phyloP scores from a whole-genome alignment of 1,140 invertebrate species.

The Dendroctonus ponderosae region DNA sequence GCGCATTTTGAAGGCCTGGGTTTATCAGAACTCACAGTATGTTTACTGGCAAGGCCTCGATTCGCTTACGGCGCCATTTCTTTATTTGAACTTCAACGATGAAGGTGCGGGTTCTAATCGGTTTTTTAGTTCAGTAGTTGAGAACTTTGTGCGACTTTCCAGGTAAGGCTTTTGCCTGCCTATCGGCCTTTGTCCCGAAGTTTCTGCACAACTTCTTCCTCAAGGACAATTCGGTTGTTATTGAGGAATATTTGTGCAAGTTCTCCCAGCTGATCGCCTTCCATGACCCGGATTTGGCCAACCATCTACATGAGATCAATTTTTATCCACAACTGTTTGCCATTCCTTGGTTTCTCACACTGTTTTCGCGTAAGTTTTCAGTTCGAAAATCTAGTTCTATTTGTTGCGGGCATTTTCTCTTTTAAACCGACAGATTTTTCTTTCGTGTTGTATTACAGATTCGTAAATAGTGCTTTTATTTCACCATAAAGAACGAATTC shows the following conservation, averaged over 20 bases:
- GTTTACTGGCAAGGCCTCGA: slow-evolving; percentile 99
- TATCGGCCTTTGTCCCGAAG: slow-evolving; percentile 92
- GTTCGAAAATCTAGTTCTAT: background rate
- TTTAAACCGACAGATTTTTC: background rate
- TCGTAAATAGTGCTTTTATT: no score
- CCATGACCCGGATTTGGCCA: slow-evolving; percentile 89
- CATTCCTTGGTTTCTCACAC: slow-evolving; percentile 99
- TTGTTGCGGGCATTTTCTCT: background rate
- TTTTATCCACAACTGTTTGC: slow-evolving; percentile 98
- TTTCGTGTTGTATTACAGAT: background rate
- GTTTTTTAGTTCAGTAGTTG: background rate
- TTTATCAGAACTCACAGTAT: slow-evolving; percentile 89
- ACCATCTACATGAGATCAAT: slow-evolving; percentile 88
- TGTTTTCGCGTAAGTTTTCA: slow-evolving; percentile 92
- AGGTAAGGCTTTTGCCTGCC: slow-evolving; percentile 92
- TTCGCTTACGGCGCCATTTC: slow-evolving; percentile 94
- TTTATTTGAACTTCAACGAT: slow-evolving; percentile 96
- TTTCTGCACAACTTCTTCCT: slow-evolving; percentile 97
- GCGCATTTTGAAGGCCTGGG: slow-evolving; percentile 95
- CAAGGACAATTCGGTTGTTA: slow-evolving; percentile 96
- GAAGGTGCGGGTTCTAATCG: slow-evolving; percentile 67
- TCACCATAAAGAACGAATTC: no score
- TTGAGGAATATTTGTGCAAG: slow-evolving; percentile 96
- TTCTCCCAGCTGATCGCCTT: slow-evolving; percentile 96
- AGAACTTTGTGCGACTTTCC: slow-evolving; percentile 45